A percentile compares a stretch with the other conserved stretches of the same genome.
These are phyloP conservation scores for Zosterops borbonicus DNA, from an alignment of 2,113 vertebrate species.

Conservation along the genomic window DNA sequence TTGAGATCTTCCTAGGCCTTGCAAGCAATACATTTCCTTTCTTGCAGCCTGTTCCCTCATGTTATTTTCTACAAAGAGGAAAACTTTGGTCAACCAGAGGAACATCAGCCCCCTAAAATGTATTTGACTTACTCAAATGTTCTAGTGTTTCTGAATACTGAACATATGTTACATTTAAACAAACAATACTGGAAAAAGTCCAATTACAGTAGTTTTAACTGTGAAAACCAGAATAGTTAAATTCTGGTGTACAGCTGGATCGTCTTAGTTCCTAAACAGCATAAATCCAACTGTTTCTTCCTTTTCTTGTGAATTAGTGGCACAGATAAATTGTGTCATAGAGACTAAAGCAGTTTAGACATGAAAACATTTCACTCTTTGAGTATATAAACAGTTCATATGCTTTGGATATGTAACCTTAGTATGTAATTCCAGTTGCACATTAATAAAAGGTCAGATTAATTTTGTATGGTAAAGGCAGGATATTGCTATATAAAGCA, in stretches of 20 bases:
- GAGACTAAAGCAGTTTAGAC: not conserved
- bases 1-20: not conserved
- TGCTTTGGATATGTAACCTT: constrained; percentile 11
- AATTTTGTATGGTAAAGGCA: constrained; percentile 6
- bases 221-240: not conserved
- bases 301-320: not conserved
- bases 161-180: not conserved
- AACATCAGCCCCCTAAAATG: not conserved
- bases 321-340: constrained; percentile 6
- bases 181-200: not conserved
- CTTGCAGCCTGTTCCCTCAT: not conserved
- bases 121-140: not conserved
- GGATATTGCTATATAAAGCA: not conserved
- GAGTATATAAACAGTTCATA: not conserved
- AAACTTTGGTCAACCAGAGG: not conserved
- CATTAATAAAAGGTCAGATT: constrained; percentile 27
- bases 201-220: not conserved
- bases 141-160: not conserved
- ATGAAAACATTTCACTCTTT: not conserved
- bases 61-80: not conserved
- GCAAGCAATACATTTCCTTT: not conserved
- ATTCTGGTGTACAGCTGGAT: not conserved
- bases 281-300: not conserved
- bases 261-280: not conserved
- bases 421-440: not conserved